A percentile compares a stretch with the other conserved stretches of the same genome.
phyloP scores from a whole-genome alignment of 2,113 vertebrate species.

The Lathamus discolor region DNA sequence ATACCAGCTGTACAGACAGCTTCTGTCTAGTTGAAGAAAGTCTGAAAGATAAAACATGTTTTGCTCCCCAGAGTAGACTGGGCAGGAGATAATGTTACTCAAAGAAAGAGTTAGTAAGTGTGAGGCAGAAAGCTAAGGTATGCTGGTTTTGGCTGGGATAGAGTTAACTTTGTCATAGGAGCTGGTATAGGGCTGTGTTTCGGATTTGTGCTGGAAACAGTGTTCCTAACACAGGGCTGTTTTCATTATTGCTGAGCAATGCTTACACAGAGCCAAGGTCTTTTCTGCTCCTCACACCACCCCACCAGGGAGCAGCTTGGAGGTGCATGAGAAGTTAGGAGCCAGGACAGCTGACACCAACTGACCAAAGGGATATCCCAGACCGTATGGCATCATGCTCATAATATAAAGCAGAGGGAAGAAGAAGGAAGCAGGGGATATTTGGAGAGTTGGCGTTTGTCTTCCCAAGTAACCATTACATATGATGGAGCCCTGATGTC shows the following conservation, averaged over 20 bases:
- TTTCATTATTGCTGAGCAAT: neutral
- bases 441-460: neutral
- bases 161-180: neutral
- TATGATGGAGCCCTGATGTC: neutral
- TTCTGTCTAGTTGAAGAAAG: neutral
- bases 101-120: neutral
- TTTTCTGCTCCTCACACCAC: neutral
- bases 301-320: neutral
- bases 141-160: neutral
- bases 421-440: neutral
- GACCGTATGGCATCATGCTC: neutral
- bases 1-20: neutral
- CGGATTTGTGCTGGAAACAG: neutral
- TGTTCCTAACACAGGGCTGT: neutral
- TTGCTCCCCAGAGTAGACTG: neutral
- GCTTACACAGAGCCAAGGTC: neutral
- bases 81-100: neutral
- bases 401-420: neutral
- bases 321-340: neutral
- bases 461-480: neutral
- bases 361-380: neutral
- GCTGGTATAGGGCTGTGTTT: neutral
- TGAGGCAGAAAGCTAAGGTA: neutral
- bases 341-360: neutral
- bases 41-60: neutral